Evolutionary conservation across 2,113 vertebrate species (phyloP), one percentile per base, ranked within the genome.

Genomic region (Poeciliopsis occidentalis): DNA sequence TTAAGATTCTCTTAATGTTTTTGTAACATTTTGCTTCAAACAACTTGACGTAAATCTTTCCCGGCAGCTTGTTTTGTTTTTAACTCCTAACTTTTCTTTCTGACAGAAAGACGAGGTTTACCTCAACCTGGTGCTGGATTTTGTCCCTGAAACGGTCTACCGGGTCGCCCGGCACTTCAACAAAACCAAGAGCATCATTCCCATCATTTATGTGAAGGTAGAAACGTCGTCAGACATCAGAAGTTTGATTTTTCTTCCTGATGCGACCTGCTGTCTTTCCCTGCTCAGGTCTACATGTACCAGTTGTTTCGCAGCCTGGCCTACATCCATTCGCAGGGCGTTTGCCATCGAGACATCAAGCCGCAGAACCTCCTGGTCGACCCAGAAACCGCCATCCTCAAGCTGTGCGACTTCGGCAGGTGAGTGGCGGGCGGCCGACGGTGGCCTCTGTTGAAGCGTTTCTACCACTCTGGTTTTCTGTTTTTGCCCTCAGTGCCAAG

Each of bases 321-420:
- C 73, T 98, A 98, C 86, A 98, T 98, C 90, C 97, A 98, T 94
- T 98, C 97, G 92, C 97, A 98, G 90, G 97, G 97, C 0, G 96
- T 97, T 75, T 98, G 97, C 89, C 97, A 98, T 90, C 88, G 97
- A 61, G 97, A 98, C 92, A 98, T 98, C 93, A 98, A 98, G 84
- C 97, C 97, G 74, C 97, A 98, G 87, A 98, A 98, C 83, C 92
- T 98, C 68, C 93, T 98, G 60, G 96, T 98, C 69, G 97, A 97
- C 88, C 97, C 97, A 0, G 97, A 98, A 85, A 97, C 96, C 0
- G 97, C 96, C 47, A 93, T 98, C 71, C 95, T 98, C 79, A 98
- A 98, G 87, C 95, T 98, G 69, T 97, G 97, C 41, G 97, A 98
- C 91, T 98, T 98, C 75, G 97, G 97, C 93, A 98, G 97, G 97